These are phyloP conservation scores for Thymallus thymallus DNA, from an alignment of 2,113 vertebrate species.

Conservation along the genomic window DNA sequence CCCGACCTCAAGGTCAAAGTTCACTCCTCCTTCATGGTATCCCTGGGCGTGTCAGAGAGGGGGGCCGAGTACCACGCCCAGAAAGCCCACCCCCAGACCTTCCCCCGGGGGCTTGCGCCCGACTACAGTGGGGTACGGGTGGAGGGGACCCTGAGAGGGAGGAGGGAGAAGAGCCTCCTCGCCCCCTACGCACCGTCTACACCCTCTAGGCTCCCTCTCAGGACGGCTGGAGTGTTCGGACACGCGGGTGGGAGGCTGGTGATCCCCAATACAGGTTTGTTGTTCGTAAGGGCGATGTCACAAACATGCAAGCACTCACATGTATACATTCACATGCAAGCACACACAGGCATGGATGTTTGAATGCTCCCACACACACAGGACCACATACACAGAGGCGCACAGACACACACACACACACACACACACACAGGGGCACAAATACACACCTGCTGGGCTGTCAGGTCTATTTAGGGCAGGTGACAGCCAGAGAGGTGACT, in stretches of 20 bases:
- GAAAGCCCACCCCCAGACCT: slow-evolving; percentile 82
- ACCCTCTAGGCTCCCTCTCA: slow-evolving; percentile 72
- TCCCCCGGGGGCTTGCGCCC: slow-evolving; percentile 80
- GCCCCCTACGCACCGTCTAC: slow-evolving; percentile 75
- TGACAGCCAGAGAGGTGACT: no score
- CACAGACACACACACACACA: background rate
- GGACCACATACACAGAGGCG: background rate
- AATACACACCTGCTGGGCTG: background rate
- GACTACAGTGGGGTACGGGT: slow-evolving; percentile 67
- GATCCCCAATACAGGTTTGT: slow-evolving; percentile 82
- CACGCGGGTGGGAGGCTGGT: slow-evolving; percentile 86
- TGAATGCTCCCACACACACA: background rate
- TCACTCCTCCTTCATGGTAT: slow-evolving; percentile 81
- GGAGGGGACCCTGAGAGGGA: slow-evolving; percentile 66
- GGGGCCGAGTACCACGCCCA: slow-evolving; percentile 77
- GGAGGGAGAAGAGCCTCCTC: slow-evolving; percentile 75
- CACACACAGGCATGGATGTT: background rate
- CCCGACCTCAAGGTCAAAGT: slow-evolving; percentile 90
- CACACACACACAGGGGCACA: background rate
- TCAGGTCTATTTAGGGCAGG: background rate
- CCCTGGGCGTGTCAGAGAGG: slow-evolving; percentile 79
- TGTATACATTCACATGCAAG: no score
- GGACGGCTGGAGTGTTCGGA: slow-evolving; percentile 80
- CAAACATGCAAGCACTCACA: no score
- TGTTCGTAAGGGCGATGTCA: background rate